Base-by-base conservation (phyloP, 92 coral and sea anemone genomes). In the Siderastrea siderea region DNA sequence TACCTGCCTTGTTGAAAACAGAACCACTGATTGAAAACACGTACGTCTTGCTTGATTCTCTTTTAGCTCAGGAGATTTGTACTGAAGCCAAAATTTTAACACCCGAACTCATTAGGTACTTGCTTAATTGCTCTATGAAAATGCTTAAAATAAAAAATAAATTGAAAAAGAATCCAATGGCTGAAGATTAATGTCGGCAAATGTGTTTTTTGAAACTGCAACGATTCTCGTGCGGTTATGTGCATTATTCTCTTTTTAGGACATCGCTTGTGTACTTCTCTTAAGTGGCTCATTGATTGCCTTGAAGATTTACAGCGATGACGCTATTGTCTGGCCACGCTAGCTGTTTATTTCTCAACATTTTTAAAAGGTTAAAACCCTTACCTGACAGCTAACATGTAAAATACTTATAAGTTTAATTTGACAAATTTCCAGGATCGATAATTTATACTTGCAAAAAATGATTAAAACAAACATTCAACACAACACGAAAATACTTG, bases 171-270 rank as follows among this genome's bases (percentile, higher is more conserved):
- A 62, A 17, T 57, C 71, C 59, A 78, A 48, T 63, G 38, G 47
- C 12, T 16, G 44, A 17, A 44, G n/a, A 46, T 48, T 43, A 38
- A 59, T 59, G 71, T 62, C 59, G 71, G 71, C 59, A 50, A 79
- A 62, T 16, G 16, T 43, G 58, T 49, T 48, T 49, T 5, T 5
- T 63, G n/a, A 47, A 63, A 79, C 72, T 61, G 71, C 60, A 46
- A 43, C 3, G 60, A 64, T 79, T 54, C 17, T 79, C 64, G 63
- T 75, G 80, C 44, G 80, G 60, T 75, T 46, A 68, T 46, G 38
- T 7, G 13, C 15, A 4, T 58, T 12, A 6, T 58, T 58, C 11
- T 58, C 1, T 44, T 73, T 16, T 73, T 73, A 50, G 77, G 59
- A 49, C 77, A 73, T 52, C 12, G 7, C 44, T 3, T 7, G 38